Percentiles rank a stretch among this genome's conserved stretches.
phyloP scores from a whole-genome alignment of 2,113 vertebrate genomes.

The Gopherus flavomarginatus region DNA sequence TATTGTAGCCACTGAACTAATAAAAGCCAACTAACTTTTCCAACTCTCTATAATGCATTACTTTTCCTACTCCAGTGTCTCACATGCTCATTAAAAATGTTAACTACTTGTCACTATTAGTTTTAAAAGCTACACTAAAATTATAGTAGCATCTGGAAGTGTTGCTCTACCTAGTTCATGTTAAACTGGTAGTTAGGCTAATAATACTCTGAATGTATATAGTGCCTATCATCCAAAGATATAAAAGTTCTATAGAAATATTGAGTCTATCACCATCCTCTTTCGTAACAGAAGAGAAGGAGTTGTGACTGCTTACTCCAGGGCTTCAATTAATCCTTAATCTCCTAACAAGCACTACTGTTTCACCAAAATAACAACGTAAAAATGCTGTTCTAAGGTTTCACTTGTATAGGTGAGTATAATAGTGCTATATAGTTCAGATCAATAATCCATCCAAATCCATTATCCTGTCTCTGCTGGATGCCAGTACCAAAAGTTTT shows the following conservation, averaged over 20 bases:
- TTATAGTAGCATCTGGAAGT: background rate
- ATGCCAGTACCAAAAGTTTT: background rate
- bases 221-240: background rate
- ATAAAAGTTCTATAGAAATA: background rate
- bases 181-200: background rate
- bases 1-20: background rate
- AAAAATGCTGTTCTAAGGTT: background rate
- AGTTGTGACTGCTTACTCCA: background rate
- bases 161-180: background rate
- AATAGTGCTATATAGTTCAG: background rate
- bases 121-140: slow-evolving; percentile 3
- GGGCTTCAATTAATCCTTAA: background rate
- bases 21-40: slow-evolving; percentile 41
- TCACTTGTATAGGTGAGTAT: rapidly evolving
- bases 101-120: background rate
- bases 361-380: background rate
- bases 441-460: background rate
- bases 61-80: background rate
- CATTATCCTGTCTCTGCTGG: background rate
- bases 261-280: rapidly evolving
- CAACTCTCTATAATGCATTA: background rate
- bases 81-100: background rate
- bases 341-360: background rate
- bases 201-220: background rate
- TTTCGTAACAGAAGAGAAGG: background rate